Conservation (phyloP, 2,888 invertebrate species). For the Sesamia inferens region DNA sequence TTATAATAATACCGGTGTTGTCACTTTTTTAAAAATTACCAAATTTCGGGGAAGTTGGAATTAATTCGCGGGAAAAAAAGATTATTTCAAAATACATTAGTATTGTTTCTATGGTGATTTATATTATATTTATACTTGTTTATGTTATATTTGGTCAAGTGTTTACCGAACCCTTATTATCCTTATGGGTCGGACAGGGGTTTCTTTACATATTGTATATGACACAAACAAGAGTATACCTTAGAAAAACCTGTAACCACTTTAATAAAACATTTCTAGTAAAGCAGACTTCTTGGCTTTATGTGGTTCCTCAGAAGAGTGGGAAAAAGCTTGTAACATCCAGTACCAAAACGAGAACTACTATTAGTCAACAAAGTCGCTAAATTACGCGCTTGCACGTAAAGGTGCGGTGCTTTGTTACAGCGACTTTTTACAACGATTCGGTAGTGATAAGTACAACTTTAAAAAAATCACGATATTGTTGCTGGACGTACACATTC, state of each 20-base stretch:
- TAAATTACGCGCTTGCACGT: background rate
- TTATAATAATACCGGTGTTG: too few relatives aligned
- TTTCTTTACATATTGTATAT: too few relatives aligned
- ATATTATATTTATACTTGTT: too few relatives aligned
- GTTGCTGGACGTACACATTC: background rate
- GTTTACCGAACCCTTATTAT: too few relatives aligned
- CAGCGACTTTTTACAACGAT: background rate
- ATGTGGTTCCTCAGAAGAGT: background rate
- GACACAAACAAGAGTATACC: background rate
- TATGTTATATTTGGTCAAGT: too few relatives aligned
- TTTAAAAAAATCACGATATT: background rate
- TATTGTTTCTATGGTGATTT: too few relatives aligned
- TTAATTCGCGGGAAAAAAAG: too few relatives aligned
- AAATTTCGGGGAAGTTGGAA: too few relatives aligned
- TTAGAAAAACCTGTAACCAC: background rate
- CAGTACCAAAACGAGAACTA: background rate
- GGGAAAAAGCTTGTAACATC: background rate
- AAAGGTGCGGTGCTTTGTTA: background rate
- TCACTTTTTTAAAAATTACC: too few relatives aligned
- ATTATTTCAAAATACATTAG: too few relatives aligned
- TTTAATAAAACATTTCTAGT: background rate
- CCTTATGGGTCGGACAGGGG: too few relatives aligned
- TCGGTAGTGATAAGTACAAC: background rate
- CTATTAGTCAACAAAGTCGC: background rate
- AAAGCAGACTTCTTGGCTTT: background rate